Evolutionary conservation across 2,113 vertebrate genomes (phyloP), one percentile per base, ranked within the genome.

Genomic region (Azemiops feae): DNA sequence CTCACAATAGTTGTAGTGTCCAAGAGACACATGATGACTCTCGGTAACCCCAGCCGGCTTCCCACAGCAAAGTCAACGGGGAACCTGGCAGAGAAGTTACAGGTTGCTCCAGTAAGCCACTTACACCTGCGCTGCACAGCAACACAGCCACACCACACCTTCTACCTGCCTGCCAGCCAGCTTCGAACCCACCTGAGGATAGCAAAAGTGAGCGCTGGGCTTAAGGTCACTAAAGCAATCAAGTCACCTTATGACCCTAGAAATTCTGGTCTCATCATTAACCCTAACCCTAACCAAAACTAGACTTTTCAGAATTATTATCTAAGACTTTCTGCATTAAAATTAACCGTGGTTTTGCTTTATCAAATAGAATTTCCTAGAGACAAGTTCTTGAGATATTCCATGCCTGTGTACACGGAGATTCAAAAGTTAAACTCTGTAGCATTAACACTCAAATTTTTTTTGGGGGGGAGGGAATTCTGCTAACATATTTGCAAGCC

Each of bases 291-390:
- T n/a, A n/a, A n/a, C 14, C 43, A 85, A 60, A 64, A n/a, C 85
- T 90, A 69, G 12, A 27, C 91, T 87, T 89, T 92, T 96, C 94
- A 93, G 88, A 64, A 60, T 30, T 58, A 53, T 54, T 27, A 57
- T 60, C 5, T 1, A 60, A 45, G 55, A 1, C 12, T 89, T 43
- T 92, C 94, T 94, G 92, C 92, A 96, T 97, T 95, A 97, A 95
- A 60, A 96, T 89, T 85, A 43, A 90, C 88, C 30, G 87, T 94
- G 85, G 94, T 96, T 94, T 85, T 58, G 90, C 91, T 96, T 95
- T 94, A 96, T 89, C 89, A 93, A 94, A 91, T 92, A 90, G 27
- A 94, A 95, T 94, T 94, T 95, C 95, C 93, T 92, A 94, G 89
- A 89, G 93, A 74, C 27, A 87, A 87, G 34, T 39, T 93, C 93